Evolutionary conservation across 1,140 invertebrate genomes (phyloP), one percentile per base, ranked within the genome.

Genomic region (Sweltsa coloradensis): DNA sequence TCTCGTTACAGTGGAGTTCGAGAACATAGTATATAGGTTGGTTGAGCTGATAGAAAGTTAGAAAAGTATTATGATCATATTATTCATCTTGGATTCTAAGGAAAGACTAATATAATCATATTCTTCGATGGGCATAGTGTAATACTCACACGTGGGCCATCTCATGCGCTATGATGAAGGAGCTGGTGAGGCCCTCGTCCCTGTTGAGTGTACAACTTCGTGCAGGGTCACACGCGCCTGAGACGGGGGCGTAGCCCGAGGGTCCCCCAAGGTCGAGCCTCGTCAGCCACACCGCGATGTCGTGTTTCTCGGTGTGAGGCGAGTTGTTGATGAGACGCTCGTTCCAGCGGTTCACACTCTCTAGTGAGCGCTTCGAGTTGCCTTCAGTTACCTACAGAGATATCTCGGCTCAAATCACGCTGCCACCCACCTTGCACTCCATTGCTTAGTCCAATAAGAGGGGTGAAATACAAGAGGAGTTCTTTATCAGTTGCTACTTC

Each of bases 101-200:
- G n/a, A n/a, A n/a, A n/a, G n/a, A n/a, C n/a, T n/a, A n/a, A n/a
- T n/a, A n/a, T n/a, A n/a, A n/a, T n/a, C n/a, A n/a, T n/a, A n/a
- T n/a, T n/a, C n/a, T n/a, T n/a, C n/a, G n/a, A n/a, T n/a, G n/a
- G n/a, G n/a, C n/a, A n/a, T n/a, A 31, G 29, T 9, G 7, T 9
- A 14, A 29, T 3, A 45, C 76, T 74, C 67, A 85, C 85, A 85
- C 71, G 60, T 89, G 85, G 0, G 76, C 84, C 49, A 85, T 71
- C 66, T 87, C 84, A 58, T 89, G 85, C 0, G 84, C 83, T 13
- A 87, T 81, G 49, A 87, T 83, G 58, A 89, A 87, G 3, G 83
- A 81, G 41, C 82, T 84, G 7, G 81, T 83, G 21, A 87, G 69
- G 0, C 85, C 85, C 60, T 87, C 83, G 55, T 89, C 85, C 25